phyloP scores from a whole-genome alignment of 2,113 vertebrate species.

The Apaloderma vittatum region DNA sequence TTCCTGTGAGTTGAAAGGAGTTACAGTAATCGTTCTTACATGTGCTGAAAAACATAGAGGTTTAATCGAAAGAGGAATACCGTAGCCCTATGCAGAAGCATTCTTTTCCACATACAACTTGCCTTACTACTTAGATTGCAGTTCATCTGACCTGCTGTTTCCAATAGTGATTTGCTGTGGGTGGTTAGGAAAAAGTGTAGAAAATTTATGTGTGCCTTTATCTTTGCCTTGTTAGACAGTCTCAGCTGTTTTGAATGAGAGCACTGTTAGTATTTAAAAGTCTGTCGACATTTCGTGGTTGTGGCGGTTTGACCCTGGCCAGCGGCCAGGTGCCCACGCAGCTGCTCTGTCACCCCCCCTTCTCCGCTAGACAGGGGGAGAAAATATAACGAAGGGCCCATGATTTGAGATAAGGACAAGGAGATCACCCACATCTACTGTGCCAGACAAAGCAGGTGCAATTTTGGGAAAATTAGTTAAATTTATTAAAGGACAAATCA shows the following conservation, averaged over 20 bases:
- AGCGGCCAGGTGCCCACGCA: too few species aligned
- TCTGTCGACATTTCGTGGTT: not conserved
- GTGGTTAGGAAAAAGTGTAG: not conserved
- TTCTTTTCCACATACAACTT: not conserved
- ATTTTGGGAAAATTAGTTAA: too few species aligned
- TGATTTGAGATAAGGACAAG: too few species aligned
- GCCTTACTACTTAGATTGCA: not conserved
- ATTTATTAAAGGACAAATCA: too few species aligned
- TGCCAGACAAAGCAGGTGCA: too few species aligned
- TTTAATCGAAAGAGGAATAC: not conserved
- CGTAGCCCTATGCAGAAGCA: not conserved
- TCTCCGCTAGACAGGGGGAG: too few species aligned
- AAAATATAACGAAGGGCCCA: too few species aligned
- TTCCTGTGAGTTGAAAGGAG: not conserved
- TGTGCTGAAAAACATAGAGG: not conserved
- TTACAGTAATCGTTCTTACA: not conserved
- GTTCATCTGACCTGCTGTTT: not conserved
- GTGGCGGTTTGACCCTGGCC: too few species aligned
- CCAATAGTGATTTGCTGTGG: not conserved
- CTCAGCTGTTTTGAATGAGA: not conserved
- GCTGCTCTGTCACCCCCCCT: too few species aligned
- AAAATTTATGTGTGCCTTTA: accelerated
- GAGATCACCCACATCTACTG: too few species aligned
- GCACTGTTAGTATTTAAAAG: not conserved
- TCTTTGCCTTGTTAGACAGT: not conserved